Conservation (phyloP, 2,888 invertebrate species). For the Drosophila percnosoma region DNA sequence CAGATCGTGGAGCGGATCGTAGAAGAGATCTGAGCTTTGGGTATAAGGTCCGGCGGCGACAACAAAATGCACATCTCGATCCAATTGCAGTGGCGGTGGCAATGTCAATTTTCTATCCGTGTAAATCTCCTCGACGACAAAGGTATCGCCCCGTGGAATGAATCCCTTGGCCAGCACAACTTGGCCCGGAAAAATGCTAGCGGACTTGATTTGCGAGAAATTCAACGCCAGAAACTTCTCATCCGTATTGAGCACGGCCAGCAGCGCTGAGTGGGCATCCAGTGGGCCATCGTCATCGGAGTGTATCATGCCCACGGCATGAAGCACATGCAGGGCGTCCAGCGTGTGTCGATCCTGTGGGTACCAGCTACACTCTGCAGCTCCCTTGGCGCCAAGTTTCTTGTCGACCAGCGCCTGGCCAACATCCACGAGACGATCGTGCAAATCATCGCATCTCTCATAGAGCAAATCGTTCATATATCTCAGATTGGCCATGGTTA, state of each 20-base stretch:
- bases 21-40: constrained; percentile 90
- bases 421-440: constrained; percentile 82
- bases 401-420: constrained; percentile 82
- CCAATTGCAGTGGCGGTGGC: constrained; percentile 84
- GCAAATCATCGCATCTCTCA: constrained; percentile 79
- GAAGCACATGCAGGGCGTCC: constrained; percentile 76
- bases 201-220: constrained; percentile 85
- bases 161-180: constrained; percentile 89
- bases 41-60: constrained; percentile 94
- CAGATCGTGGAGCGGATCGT: constrained; percentile 93
- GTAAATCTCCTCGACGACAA: constrained; percentile 89
- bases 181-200: constrained; percentile 84
- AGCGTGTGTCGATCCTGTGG: constrained; percentile 81
- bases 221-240: constrained; percentile 85
- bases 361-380: constrained; percentile 79
- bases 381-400: constrained; percentile 73
- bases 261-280: constrained; percentile 89
- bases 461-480: constrained; percentile 84
- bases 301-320: constrained; percentile 89
- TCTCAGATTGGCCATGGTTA: constrained; percentile 81
- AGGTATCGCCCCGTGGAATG: constrained; percentile 89
- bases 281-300: constrained; percentile 90
- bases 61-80: constrained; percentile 88
- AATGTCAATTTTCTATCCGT: constrained; percentile 86
- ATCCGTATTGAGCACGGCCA: constrained; percentile 88